Base-by-base conservation (phyloP, 2,888 invertebrate genomes). In the Pristionchus fissidentatus region DNA sequence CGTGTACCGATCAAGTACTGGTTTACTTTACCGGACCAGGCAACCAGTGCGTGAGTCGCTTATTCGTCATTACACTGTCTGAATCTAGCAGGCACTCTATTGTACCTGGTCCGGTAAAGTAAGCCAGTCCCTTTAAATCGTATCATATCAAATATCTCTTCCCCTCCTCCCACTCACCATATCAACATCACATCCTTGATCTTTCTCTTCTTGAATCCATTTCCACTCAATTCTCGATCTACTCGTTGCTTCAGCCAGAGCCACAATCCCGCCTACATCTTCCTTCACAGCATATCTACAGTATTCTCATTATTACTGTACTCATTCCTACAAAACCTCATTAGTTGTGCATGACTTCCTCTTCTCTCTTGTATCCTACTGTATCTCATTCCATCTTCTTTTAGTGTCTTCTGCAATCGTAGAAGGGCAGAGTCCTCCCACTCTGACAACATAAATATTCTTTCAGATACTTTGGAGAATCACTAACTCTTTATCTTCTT, bases 351-450 rank as follows among this genome's bases (percentile, higher is more conserved):
- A 35, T 83, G 70, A 70, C 13, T 38, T 26, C n/a, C 46, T 83
- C 83, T 83, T 38, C 83, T 73, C 55, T 73, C 38, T 73, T 83
- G 70, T 52, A 70, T 0, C 29, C 70, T 73, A 70, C 55, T 83
- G 55, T 73, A 70, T 41, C 83, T 46, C 3, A 26, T n/a, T n/a
- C 80, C 46, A 35, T 43, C 62, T 26, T 83, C 83, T 38, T 73
- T 73, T 5, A 73, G n/a, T 73, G 70, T 73, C 52, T 73, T 55
- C 55, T 70, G 35, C 52, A 83, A 73, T 52, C 52, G 8, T 13
- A 29, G 26, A 0, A 81, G 46, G 15, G 22, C 62, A 1, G 29
- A 32, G 10, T 81, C 62, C 46, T 81, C 80, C 80, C 80, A 81
- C 10, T 38, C 80, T 81, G 22, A 81, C 13, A 41, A 29, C 1